phyloP scores from a whole-genome alignment of 2,888 invertebrate genomes.

The Creontiades dilutus region DNA sequence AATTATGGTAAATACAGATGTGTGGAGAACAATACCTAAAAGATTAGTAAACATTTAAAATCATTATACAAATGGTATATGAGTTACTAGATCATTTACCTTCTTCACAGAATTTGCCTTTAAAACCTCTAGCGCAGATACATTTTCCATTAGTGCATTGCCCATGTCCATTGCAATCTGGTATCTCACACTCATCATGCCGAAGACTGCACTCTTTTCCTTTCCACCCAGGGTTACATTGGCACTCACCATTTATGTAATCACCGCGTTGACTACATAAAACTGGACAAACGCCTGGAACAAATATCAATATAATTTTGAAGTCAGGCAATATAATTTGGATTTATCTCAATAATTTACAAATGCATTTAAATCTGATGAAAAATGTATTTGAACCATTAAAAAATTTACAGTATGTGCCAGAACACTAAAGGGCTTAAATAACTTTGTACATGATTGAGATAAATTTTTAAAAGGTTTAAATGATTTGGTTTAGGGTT shows the following conservation, averaged over 20 bases:
- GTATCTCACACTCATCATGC: slow-evolving; percentile 97
- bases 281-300: slow-evolving; percentile 93
- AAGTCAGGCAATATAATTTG: background rate
- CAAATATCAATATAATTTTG: background rate
- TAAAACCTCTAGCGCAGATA: slow-evolving; percentile 95
- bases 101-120: slow-evolving; percentile 95
- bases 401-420: no score
- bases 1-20: background rate
- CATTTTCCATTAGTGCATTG: slow-evolving; percentile 97
- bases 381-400: no score
- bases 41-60: background rate
- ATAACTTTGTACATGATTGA: no score
- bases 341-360: no score
- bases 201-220: slow-evolving; percentile 97
- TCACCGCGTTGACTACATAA: slow-evolving; percentile 98
- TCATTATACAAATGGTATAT: background rate
- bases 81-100: slow-evolving; percentile 80
- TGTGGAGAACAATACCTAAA: background rate
- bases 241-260: slow-evolving; percentile 97
- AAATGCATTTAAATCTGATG: no score
- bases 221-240: slow-evolving; percentile 99
- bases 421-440: no score
- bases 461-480: no score
- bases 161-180: slow-evolving; percentile 97
- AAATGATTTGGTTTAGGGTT: no score